Evolutionary conservation across 2,888 invertebrate genomes (phyloP), one percentile per base, ranked within the genome.

Genomic region (Candidula unifasciata): DNA sequence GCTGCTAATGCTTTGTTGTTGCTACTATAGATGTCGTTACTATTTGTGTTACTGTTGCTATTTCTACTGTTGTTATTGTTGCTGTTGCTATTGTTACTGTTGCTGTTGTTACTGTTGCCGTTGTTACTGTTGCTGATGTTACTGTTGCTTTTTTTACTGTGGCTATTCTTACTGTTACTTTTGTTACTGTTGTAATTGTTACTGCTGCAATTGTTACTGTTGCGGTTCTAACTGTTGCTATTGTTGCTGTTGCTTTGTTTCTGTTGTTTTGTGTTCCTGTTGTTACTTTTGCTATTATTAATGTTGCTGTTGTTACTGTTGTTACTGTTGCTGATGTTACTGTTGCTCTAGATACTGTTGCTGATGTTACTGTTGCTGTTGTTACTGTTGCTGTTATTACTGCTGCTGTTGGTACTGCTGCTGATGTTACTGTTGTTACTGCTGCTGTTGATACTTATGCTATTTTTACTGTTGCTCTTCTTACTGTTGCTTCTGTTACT

Each of bases 361-460:
- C 24, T 64, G 64, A 24, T 64, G 24, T 64, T 64, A n/a, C 24
- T 64, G 64, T 64, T 64, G 64, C n/a, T 64, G 64, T 64, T 64
- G 64, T 16, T 64, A n/a, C n/a, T 64, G 64, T 64, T 64, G 64
- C n/a, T 64, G 64, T 21, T 64, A n/a, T 64, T 64, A n/a, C n/a
- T 64, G 64, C n/a, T 64, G 64, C 24, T 64, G 64, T 64, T 64
- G 64, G 18, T 64, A n/a, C n/a, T 64, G 64, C 24, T 64, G 64
- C n/a, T 64, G 64, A 24, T 64, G 64, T 64, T 64, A n/a, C 24
- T 64, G 64, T 64, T 64, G 64, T 64, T 64, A n/a, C n/a, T 64
- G 64, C 24, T 64, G 24, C n/a, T 64, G 64, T 64, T 64, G 64
- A 24, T 64, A n/a, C 5, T 64, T 18, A 24, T 64, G 64, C n/a